Evolutionary conservation across 2,797 vertebrate species (phyloP), one percentile per base, ranked within the genome.

Genomic region (Coregonus suidteri): DNA sequence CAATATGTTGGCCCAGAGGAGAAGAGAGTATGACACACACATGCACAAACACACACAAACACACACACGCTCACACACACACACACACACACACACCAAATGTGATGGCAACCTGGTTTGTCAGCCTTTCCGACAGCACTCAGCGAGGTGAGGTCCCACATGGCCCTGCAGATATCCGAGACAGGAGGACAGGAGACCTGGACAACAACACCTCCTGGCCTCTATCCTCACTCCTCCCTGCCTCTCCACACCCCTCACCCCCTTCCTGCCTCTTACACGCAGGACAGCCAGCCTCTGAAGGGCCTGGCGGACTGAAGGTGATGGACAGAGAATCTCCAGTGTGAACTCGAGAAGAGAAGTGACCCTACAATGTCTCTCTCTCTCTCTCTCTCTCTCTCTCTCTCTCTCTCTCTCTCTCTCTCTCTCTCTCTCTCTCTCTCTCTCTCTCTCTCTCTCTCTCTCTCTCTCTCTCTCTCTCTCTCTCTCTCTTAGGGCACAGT

Each of bases 271-370:
- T 86, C 83, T 88, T 88, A 86, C 37, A 35, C 3, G 59, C 85
- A 88, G 89, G 89, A 92, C 90, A 92, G 89, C 81, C 88, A 85
- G 84, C 88, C 91, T 91, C 92, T 75, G 88, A 91, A 93, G 90
- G 85, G 84, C 84, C 35, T 3, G 82, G 82, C 64, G 84, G 79
- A 85, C 83, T 87, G 83, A 76, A 83, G 86, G 53, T 91, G 91
- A 92, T 88, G 89, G 91, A 91, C 89, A 77, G 87, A 77, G 77
- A 34, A 79, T 88, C 88, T 91, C 87, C 76, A 82, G 85, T 88
- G 90, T 88, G 87, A 85, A 82, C 79, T 74, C 51, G 6, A 64
- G 59, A 64, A 64, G 16, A 62, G 59, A 62, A 62, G 7, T 13
- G n/a, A 64, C 25, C 59, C 9, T 11, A 64, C 4, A 4, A 64